Conservation (phyloP, 2,113 vertebrate genomes). For the Haemorhous mexicanus region DNA sequence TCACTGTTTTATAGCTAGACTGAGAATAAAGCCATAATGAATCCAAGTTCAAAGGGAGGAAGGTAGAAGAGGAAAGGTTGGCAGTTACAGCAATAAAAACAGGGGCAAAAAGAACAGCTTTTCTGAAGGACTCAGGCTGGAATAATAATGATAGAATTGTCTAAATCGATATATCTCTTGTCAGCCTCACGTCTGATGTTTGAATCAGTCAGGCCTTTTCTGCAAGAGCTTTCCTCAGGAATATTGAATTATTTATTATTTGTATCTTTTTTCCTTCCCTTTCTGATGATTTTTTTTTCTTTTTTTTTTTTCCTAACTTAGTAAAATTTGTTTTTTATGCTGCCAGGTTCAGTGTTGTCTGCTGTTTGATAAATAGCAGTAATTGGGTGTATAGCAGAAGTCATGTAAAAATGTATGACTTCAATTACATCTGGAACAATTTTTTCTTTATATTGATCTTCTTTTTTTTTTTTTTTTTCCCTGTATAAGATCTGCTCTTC, state of each 20-base stretch:
- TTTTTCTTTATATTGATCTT: constrained; percentile 76
- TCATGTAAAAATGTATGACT: constrained; percentile 79
- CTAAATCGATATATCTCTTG: constrained; percentile 84
- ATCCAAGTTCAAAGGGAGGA: constrained; percentile 67
- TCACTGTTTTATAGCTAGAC: constrained; percentile 48
- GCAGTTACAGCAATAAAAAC: constrained; percentile 75
- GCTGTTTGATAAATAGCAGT: constrained; percentile 82
- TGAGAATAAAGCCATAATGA: constrained; percentile 73
- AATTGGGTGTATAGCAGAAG: constrained; percentile 78
- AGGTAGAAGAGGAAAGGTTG: constrained; percentile 66
- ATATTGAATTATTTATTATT: constrained; percentile 90
- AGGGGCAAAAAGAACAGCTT: constrained; percentile 74
- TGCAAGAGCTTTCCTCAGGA: constrained; percentile 78
- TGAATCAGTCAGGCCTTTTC: constrained; percentile 83
- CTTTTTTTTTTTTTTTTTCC: constrained; percentile 20
- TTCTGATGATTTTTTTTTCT: constrained; percentile 65
- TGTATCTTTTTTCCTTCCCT: constrained; percentile 75
- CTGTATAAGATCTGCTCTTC: constrained; percentile 68
- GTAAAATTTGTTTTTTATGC: constrained; percentile 82
- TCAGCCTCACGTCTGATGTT: constrained; percentile 83
- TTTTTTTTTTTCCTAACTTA: constrained; percentile 59
- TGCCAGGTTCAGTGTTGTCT: constrained; percentile 78
- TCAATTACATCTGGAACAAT: constrained; percentile 77
- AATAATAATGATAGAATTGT: constrained; percentile 87
- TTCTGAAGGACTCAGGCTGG: constrained; percentile 75